Base-by-base conservation (phyloP, 2,797 vertebrate species). In the Eulemur rubriventer region DNA sequence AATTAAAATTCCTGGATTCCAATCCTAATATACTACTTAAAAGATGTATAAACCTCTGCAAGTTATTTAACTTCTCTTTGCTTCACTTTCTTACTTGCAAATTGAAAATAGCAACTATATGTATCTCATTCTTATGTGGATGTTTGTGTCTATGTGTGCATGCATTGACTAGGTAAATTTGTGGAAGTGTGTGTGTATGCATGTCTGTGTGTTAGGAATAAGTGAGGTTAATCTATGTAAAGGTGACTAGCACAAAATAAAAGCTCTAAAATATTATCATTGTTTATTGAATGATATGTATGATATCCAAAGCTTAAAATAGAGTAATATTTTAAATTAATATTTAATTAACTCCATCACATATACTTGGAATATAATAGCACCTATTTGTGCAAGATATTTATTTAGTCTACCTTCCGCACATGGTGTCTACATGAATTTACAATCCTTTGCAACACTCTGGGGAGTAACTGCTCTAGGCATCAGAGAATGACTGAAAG, bases 401-500 rank as follows among this genome's bases (percentile, higher is more conserved):
- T 70, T 94, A 82, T 95, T 81, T 91, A 65, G n/a, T 89, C 38
- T 41, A 28, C 17, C 18, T 33, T 81, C 9, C 33, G 3, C 38
- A 61, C 24, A 22, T 48, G 20, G 28, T 93, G 22, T 89, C 70
- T 87, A 59, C 22, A 35, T 63, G 79, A 43, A 91, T 93, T 95
- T 96, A 89, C 80, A 83, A 76, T 70, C 28, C 35, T 80, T 73
- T 94, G 57, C 80, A 84, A 85, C 55, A 81, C 80, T 80, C 86
- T 69, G 9, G 73, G 61, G 85, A 94, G 41, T 67, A 87, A 70
- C 41, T 72, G 92, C 79, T 96, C 14, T n/a, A 91, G 73, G 88
- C 46, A n/a, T 5, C 50, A 43, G 46, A 89, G 87, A 96, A 61
- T 96, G 59, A 96, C 50, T 94, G 82, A 97, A 96, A 61, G 57